Conservation (phyloP, 2,888 invertebrate genomes). For the Eulithis prunata region DNA sequence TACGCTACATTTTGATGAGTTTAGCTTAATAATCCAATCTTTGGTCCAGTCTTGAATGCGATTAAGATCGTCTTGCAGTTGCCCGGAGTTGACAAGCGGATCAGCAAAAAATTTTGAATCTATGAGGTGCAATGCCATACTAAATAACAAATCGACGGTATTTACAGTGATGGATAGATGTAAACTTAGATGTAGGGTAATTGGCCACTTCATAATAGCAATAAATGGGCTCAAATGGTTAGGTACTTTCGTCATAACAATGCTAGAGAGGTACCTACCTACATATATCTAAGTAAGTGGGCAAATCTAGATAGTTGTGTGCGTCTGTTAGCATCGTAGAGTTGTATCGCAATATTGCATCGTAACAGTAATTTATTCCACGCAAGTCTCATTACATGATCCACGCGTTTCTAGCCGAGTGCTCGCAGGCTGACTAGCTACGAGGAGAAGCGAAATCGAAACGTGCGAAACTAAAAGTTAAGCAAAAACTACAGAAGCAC, state of each 20-base stretch:
- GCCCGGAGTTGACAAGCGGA: too few relatives aligned
- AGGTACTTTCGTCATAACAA: constrained; percentile 6
- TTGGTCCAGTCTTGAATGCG: too few relatives aligned
- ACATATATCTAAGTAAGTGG: neutral
- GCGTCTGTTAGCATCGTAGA: constrained; percentile 24
- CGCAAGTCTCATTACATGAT: constrained; percentile 54
- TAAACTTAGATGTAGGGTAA: neutral
- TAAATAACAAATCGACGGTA: neutral
- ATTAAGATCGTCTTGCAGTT: too few relatives aligned
- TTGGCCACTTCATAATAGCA: neutral
- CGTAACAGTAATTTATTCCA: constrained; percentile 48
- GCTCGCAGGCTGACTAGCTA: constrained; percentile 20
- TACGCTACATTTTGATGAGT: too few relatives aligned
- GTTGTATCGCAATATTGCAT: constrained; percentile 34
- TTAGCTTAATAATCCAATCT: too few relatives aligned
- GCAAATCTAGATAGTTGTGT: constrained; percentile 18
- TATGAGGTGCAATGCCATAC: neutral
- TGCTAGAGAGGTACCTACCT: neutral
- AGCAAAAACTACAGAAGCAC: constrained; percentile 60
- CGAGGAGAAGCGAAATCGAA: constrained; percentile 55
- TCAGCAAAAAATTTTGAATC: too few relatives aligned
- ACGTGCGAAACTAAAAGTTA: constrained; percentile 66
- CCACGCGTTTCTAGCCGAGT: constrained; percentile 32
- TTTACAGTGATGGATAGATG: neutral
- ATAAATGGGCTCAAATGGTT: constrained; percentile 2